Percentiles rank a stretch among this genome's conserved stretches.
phyloP scores from a whole-genome alignment of 2,797 vertebrate genomes.

The Tragelaphus oryx region DNA sequence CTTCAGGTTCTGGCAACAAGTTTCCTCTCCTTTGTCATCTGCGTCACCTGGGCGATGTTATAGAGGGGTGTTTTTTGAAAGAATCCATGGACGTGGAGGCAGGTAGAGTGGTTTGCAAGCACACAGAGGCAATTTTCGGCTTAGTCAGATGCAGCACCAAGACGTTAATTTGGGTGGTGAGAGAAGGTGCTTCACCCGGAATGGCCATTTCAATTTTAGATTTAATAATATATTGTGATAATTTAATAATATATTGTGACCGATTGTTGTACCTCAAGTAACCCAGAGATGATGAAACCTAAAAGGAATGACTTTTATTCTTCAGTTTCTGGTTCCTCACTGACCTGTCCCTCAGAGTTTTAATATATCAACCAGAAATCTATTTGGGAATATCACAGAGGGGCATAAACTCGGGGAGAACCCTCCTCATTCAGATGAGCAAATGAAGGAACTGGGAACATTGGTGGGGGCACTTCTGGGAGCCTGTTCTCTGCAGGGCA shows the following conservation, averaged over 20 bases:
- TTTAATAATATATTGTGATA: not conserved
- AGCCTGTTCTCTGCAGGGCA: not conserved
- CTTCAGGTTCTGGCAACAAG: not conserved
- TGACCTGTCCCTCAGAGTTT: not conserved
- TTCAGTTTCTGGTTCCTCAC: not conserved
- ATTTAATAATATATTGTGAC: not conserved
- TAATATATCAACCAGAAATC: not conserved
- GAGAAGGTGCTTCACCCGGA: not conserved
- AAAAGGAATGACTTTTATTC: not conserved
- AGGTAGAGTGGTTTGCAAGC: not conserved
- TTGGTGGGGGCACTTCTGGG: too few relatives aligned
- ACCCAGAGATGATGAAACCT: not conserved
- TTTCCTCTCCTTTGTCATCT: not conserved
- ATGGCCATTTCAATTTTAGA: not conserved
- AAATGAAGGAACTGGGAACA: not conserved
- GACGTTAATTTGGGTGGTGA: not conserved
- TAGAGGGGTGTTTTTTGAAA: not conserved
- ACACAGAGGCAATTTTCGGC: not conserved
- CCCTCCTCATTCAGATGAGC: not conserved
- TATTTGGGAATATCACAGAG: not conserved
- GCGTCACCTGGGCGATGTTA: not conserved
- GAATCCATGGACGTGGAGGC: not conserved
- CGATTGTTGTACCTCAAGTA: not conserved
- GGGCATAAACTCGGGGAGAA: accelerated
- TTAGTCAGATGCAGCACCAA: not conserved